These are phyloP conservation scores for Irena cyanogastra DNA, from an alignment of 2,113 vertebrate genomes.

Conservation along the genomic window DNA sequence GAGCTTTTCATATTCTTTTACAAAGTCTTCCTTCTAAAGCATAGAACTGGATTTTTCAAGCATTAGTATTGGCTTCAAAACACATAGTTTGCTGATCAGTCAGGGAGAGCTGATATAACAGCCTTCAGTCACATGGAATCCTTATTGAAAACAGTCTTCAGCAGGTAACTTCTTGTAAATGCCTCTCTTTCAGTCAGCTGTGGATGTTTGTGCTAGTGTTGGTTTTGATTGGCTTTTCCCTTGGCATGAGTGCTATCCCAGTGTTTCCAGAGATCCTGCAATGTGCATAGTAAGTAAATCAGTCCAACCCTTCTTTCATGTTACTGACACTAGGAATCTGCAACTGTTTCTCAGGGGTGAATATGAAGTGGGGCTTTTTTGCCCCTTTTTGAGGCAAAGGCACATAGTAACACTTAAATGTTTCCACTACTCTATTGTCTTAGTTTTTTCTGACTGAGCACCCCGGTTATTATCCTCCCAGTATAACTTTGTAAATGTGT, in stretches of 20 bases:
- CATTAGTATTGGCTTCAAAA: not conserved
- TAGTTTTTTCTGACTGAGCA: not conserved
- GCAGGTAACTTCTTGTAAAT: not conserved
- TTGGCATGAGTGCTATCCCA: conserved; percentile 85
- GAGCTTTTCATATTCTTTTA: not conserved
- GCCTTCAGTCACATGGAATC: not conserved
- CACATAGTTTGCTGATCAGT: not conserved
- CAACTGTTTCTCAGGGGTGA: not conserved
- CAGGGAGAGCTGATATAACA: not conserved
- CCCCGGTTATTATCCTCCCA: not conserved
- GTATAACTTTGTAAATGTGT: not conserved
- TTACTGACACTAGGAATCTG: not conserved
- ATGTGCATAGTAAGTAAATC: conserved; percentile 84
- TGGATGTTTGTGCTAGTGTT: conserved; percentile 87
- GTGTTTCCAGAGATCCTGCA: conserved; percentile 87
- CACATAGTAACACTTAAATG: not conserved
- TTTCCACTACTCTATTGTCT: not conserved
- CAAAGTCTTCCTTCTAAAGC: not conserved
- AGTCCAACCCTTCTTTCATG: not conserved
- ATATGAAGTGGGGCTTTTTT: not conserved
- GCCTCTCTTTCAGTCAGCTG: conserved; percentile 78
- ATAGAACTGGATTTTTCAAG: not conserved
- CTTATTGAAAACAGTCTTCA: not conserved
- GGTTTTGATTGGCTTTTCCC: conserved; percentile 83
- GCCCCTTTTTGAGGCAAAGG: not conserved